Evolutionary conservation across 2,797 vertebrate genomes (phyloP).

Genomic region (Clarias pachynema): DNA sequence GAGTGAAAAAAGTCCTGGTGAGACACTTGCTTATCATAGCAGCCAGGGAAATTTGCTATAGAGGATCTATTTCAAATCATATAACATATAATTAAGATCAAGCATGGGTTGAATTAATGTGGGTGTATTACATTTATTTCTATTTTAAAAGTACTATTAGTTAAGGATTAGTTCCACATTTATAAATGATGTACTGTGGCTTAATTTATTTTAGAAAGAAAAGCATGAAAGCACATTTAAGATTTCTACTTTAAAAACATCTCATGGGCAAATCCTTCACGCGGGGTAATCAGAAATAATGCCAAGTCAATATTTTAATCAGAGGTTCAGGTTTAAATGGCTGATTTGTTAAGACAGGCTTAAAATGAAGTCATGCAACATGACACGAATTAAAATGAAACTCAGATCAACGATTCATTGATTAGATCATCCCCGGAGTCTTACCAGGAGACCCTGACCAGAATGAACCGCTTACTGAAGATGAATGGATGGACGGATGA

Average conservation of each 20-base stretch:
- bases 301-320: conserved; percentile 27
- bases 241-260: conserved; percentile 3
- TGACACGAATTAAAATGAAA: neutral
- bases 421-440: neutral
- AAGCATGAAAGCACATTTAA: neutral
- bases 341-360: conserved; percentile 10
- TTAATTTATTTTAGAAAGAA: neutral
- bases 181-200: neutral
- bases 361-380: conserved; percentile 18
- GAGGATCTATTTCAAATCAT: neutral
- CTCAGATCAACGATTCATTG: neutral
- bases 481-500: neutral
- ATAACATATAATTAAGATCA: neutral
- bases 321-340: conserved; percentile 14
- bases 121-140: neutral
- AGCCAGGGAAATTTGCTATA: neutral
- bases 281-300: conserved; percentile 4
- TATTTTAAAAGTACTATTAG: neutral
- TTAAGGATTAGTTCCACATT: neutral
- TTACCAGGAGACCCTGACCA: neutral
- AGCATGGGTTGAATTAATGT: neutral
- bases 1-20: conserved; percentile 21
- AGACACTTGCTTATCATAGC: conserved; percentile 10
- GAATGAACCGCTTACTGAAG: neutral
- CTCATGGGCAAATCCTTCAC: conserved; percentile 19